Evolutionary conservation across 2,113 vertebrate species (phyloP), one percentile per base, ranked within the genome.

Genomic region (Calyptomena viridis): DNA sequence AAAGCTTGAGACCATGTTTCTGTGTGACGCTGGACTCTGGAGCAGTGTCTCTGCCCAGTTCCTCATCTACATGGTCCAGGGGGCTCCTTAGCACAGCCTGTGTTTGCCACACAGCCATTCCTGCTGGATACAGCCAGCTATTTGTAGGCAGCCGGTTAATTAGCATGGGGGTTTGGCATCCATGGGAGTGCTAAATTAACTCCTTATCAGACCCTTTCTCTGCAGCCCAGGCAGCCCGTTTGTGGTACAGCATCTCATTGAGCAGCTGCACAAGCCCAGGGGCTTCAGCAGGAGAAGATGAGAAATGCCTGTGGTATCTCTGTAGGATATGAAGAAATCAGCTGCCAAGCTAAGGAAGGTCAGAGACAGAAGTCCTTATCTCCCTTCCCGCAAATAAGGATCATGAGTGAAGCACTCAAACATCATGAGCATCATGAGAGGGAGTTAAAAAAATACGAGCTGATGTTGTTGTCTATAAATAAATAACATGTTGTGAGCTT

Each of bases 371-470:
- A 89, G 87, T 67, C 56, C 50, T 90, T 94, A 95, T 93, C 93
- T 95, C 19, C 3, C 47, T 95, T 93, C 94, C 89, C 13, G 5
- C 80, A 92, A 95, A 93, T 75, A 27, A 84, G 76, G 91, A 78
- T 94, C 91, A 81, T 78, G 80, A 93, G 73, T 71, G 81, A 94
- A 91, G 84, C 78, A 56, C 93, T 95, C 50, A 77, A 77, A 76
- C 75, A 33, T 95, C 63, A 59, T 47, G 21, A 90, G 42, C 76
- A 80, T 94, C 68, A 7, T 71, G 52, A 90, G 23, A 83, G 47
- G 33, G 35, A 91, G 78, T 91, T 87, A 44, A 91, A 83, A 83
- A 94, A 56, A 18, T 10, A 60, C 44, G 67, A 94, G 52, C 40
- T 3, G 0, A 50, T 0, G 7, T 63, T 76, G 40, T 83, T 87